A percentile compares a stretch with the other conserved stretches of the same genome.
Evolutionary conservation across 2,888 invertebrate genomes (phyloP).

Genomic region (Sthenelais limicola): DNA sequence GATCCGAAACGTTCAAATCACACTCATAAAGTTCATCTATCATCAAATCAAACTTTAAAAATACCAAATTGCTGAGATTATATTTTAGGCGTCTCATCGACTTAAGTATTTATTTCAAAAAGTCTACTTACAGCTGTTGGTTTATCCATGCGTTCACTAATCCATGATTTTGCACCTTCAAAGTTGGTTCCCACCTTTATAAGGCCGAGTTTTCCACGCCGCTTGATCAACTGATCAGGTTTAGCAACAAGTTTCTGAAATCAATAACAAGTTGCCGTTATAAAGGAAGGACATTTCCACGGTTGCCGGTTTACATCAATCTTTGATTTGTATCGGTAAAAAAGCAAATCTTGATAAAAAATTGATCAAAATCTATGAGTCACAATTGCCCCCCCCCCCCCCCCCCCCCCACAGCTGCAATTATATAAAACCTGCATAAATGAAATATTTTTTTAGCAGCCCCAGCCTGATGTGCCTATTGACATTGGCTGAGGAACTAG

Average conservation of each 20-base stretch:
- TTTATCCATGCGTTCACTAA: slow-evolving; percentile 86
- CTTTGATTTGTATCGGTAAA: no score
- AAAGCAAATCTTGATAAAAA: no score
- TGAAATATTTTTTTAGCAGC: background rate
- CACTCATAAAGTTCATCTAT: no score
- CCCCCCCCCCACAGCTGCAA: background rate
- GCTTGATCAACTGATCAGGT: slow-evolving; percentile 98
- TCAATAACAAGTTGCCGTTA: no score
- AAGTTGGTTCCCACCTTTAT: slow-evolving; percentile 94
- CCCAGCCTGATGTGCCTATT: background rate
- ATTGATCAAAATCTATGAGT: background rate
- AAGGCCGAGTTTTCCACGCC: slow-evolving; percentile 96
- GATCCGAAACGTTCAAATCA: no score
- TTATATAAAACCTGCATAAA: background rate
- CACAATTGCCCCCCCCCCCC: background rate
- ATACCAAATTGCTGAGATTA: no score
- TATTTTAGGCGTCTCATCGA: no score
- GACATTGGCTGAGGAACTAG: background rate
- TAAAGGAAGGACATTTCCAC: background rate
- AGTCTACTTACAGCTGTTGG: slow-evolving; percentile 82
- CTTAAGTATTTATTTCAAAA: no score
- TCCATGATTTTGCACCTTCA: slow-evolving; percentile 87
- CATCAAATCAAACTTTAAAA: no score
- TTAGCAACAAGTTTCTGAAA: slow-evolving; percentile 93
- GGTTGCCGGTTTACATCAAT: background rate